These are phyloP conservation scores for Propithecus deckenii DNA, from an alignment of 2,797 vertebrate species.

Conservation along the genomic window DNA sequence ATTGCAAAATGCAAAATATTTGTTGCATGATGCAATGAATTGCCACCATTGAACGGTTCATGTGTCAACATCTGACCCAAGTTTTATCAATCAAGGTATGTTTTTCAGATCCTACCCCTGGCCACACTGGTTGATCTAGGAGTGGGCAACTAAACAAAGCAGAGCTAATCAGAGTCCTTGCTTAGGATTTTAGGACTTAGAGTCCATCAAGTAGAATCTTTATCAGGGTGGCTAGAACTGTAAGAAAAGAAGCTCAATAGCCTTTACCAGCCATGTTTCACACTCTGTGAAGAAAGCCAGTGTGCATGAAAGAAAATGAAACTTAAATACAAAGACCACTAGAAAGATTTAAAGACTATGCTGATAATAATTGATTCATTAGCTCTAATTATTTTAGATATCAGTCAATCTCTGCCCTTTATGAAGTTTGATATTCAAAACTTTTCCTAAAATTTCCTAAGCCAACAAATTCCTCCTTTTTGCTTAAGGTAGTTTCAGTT, in stretches of 20 bases:
- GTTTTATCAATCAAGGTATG: not conserved
- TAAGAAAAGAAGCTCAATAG: not conserved
- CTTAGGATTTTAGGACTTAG: not conserved
- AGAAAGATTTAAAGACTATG: not conserved
- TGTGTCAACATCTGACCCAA: not conserved
- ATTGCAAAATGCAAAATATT: not conserved
- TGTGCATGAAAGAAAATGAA: conserved; percentile 44
- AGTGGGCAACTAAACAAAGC: not conserved
- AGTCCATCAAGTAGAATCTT: not conserved
- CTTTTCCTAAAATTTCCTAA: not conserved
- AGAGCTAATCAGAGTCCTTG: not conserved
- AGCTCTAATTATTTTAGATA: not conserved
- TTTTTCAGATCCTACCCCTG: not conserved
- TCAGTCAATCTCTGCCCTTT: not conserved
- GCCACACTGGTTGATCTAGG: not conserved
- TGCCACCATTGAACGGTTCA: not conserved
- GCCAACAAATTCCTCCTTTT: not conserved
- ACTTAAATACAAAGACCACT: conserved; percentile 21
- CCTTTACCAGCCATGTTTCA: not conserved
- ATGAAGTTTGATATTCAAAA: not conserved
- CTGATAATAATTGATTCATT: not conserved
- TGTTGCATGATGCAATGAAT: not conserved
- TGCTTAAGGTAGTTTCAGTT: conserved; percentile 11
- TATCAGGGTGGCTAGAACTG: not conserved
- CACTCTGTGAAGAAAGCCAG: not conserved